Percentiles rank a stretch among this genome's conserved stretches.
Conservation (phyloP, 2,113 vertebrate species). For the Datnioides undecimradiatus region DNA sequence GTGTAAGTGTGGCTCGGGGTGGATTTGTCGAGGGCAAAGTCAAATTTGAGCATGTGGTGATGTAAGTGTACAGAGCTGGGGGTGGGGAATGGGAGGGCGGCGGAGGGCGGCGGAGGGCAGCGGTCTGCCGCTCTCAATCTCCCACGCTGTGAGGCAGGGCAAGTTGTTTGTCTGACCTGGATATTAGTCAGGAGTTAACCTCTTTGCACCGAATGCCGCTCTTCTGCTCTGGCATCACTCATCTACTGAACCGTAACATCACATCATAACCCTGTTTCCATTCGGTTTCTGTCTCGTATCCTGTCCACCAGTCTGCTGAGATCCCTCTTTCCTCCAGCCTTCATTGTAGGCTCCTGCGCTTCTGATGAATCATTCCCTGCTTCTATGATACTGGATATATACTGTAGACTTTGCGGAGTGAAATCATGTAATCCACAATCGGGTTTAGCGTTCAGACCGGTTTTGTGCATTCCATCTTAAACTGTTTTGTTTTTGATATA, state of each 20-base stretch:
- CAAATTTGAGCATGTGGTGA: constrained; percentile 29
- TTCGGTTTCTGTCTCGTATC: constrained; percentile 46
- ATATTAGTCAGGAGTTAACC: constrained; percentile 63
- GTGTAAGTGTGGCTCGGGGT: constrained; percentile 48
- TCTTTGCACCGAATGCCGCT: constrained; percentile 57
- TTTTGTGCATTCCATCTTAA: constrained; percentile 80
- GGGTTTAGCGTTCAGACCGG: constrained; percentile 72
- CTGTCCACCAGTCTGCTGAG: constrained; percentile 38
- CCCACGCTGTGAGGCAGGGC: constrained; percentile 41
- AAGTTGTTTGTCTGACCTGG: constrained; percentile 65
- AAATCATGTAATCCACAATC: constrained; percentile 73
- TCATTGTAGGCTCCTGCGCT: constrained; percentile 59
- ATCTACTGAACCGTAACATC: constrained; percentile 56
- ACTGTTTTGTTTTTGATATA: constrained; percentile 73
- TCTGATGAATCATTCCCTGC: constrained; percentile 64
- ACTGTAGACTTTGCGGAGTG: constrained; percentile 70
- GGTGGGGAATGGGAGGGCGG: too few species aligned
- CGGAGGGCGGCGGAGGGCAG: not conserved
- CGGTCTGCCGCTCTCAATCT: constrained; percentile 16
- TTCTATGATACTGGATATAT: constrained; percentile 77
- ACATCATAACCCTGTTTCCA: constrained; percentile 50
- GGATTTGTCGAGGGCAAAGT: constrained; percentile 48
- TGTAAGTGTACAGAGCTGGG: constrained; percentile 8
- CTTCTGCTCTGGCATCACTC: constrained; percentile 66
- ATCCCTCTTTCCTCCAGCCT: constrained; percentile 52